Base-by-base conservation (phyloP, 92 coral and sea anemone genomes). In the Meandrina meandrites region DNA sequence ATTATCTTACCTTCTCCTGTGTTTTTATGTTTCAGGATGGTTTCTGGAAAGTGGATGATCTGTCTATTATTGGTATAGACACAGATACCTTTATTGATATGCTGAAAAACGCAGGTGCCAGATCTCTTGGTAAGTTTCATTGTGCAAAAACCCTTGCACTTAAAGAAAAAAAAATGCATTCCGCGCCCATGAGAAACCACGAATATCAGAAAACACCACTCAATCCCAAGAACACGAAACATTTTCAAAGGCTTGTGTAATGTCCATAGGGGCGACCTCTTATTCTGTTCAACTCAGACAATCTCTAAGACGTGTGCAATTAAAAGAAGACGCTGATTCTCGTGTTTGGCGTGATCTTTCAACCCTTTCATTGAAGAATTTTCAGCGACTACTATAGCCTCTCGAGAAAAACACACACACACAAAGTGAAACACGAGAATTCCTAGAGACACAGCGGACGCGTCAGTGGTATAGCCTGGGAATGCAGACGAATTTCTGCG, bases 51-150 rank as follows among this genome's bases (percentile, higher is more conserved):
- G 85, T 87, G 79, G 87, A 82, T 16, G 91, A 89, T 47, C 77
- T 93, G 68, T 34, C 74, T 50, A 60, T 77, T 24, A 75, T 91
- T 89, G 88, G 90, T 37, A 75, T 91, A 48, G 68, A 87, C 78
- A 66, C 79, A 24, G 58, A 15, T 17, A 51, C 31, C 51, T 89
- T 90, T 72, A 78, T 69, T 68, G 87, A 86, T 79, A 53, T 95
- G 21, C 86, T 95, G 75, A 77, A 78, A 79, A 90, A 89, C n/a
- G 91, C 93, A 9, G 98, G 98, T n/a, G 96, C 97, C n/a, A 86
- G 82, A 76, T 94, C 98, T 50, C 94, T 94, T 37, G 97, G 98
- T 96, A 73, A 81, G 97, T 94, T 10, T 13, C 8, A 0, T 80
- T 1, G 6, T 54, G 31, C 28, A 28, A 66, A 66, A 66, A 66